Evolutionary conservation across 2,888 invertebrate genomes (phyloP).

Genomic region (Amphipoea oculea): DNA sequence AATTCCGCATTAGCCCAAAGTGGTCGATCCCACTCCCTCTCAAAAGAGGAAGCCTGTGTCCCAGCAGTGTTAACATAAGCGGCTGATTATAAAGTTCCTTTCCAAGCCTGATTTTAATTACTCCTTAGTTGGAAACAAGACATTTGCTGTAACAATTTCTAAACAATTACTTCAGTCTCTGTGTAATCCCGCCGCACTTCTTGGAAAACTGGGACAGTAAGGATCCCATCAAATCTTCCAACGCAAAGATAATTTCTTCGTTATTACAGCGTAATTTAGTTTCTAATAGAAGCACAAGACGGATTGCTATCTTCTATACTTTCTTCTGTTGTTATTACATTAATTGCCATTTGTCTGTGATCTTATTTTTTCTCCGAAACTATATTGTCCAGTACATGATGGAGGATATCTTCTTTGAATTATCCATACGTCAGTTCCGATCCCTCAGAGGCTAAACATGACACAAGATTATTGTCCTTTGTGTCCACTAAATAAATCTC

Average conservation of each 20-base stretch:
- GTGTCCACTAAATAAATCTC: slow-evolving; percentile 42
- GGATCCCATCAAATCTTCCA: slow-evolving; percentile 1
- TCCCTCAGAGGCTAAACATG: slow-evolving; percentile 24
- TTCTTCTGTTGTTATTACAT: slow-evolving; percentile 39
- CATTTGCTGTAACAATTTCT: not conserved
- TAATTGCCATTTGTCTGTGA: slow-evolving; percentile 23
- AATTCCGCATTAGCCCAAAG: not conserved
- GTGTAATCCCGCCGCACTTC: not conserved
- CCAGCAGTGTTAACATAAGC: not conserved
- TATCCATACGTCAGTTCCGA: slow-evolving; percentile 21
- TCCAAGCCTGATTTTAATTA: not conserved
- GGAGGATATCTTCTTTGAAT: slow-evolving; percentile 6
- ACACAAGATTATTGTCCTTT: slow-evolving; percentile 37
- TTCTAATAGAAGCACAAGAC: slow-evolving; percentile 17
- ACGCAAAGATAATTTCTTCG: slow-evolving; percentile 30
- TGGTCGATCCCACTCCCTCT: not conserved
- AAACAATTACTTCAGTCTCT: not conserved
- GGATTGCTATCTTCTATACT: slow-evolving; percentile 6
- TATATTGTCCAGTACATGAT: not conserved
- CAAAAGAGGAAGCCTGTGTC: not conserved
- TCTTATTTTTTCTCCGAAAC: slow-evolving; percentile 23
- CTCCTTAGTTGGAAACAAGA: not conserved
- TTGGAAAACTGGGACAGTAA: not conserved
- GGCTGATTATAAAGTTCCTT: not conserved
- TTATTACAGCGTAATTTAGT: slow-evolving; percentile 33